A percentile compares a stretch with the other conserved stretches of the same genome.
Conservation (phyloP, 2,888 invertebrate genomes). For the Parnassius glacialis region DNA sequence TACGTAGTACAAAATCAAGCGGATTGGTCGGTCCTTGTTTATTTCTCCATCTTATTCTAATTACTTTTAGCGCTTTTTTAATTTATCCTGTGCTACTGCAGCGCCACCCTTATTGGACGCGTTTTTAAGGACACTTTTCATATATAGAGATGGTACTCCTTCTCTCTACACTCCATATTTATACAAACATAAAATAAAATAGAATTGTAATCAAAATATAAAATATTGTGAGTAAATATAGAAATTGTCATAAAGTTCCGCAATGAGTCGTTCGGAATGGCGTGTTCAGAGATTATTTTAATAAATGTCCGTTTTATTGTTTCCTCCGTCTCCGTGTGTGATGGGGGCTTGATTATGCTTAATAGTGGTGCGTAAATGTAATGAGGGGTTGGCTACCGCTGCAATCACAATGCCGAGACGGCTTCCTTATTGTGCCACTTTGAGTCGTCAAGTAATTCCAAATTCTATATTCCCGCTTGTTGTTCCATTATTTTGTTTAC, state of each 20-base stretch:
- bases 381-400: slow-evolving; percentile 60
- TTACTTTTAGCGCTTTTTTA: too few species aligned
- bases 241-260: slow-evolving; percentile 9
- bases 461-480: slow-evolving; percentile 48
- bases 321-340: slow-evolving; percentile 67
- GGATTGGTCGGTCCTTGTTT: too few species aligned
- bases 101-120: too few species aligned
- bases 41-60: too few species aligned
- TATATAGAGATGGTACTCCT: too few species aligned
- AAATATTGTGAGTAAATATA: slow-evolving; percentile 4
- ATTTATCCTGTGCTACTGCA: too few species aligned
- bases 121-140: too few species aligned
- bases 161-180: too few species aligned
- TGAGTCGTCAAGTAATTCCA: slow-evolving; percentile 53
- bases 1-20: too few species aligned
- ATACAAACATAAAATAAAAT: too few species aligned
- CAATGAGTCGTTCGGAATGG: not conserved
- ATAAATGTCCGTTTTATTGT: slow-evolving; percentile 65
- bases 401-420: slow-evolving; percentile 52
- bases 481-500: slow-evolving; percentile 35
- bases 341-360: slow-evolving; percentile 69
- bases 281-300: slow-evolving; percentile 42
- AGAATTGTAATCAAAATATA: not conserved
- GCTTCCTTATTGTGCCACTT: slow-evolving; percentile 62
- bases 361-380: slow-evolving; percentile 72